Evolutionary conservation across 2,797 vertebrate genomes (phyloP).

Genomic region (Nannoperca australis): DNA sequence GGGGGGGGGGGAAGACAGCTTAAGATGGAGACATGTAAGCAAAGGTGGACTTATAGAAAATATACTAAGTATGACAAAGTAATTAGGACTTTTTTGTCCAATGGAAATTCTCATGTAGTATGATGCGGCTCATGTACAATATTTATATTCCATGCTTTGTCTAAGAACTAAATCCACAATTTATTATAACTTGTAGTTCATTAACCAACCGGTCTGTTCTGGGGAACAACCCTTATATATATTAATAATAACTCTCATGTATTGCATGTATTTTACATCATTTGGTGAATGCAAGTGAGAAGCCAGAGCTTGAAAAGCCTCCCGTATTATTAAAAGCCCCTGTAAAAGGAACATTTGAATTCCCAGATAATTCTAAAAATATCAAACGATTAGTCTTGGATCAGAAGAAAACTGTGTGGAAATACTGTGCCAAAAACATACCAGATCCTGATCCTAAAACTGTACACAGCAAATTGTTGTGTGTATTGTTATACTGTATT

Average conservation of each 20-base stretch:
- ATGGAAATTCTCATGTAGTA: not conserved
- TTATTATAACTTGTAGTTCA: not conserved
- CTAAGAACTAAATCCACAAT: not conserved
- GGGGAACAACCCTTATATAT: not conserved
- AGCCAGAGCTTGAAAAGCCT: not conserved
- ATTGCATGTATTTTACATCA: too few species aligned
- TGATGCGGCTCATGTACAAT: not conserved
- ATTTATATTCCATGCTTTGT: not conserved
- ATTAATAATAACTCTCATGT: not conserved
- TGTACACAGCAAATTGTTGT: not conserved
- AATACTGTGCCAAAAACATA: not conserved
- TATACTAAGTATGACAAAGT: constrained; percentile 31
- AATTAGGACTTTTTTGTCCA: constrained; percentile 20
- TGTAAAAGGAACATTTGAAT: not conserved
- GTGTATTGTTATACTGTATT: not conserved
- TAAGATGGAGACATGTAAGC: constrained; percentile 53
- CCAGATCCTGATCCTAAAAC: not conserved
- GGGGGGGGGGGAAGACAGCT: constrained; percentile 52
- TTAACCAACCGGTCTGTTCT: not conserved
- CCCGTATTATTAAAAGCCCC: not conserved
- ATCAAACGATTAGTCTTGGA: not conserved
- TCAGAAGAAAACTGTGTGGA: not conserved
- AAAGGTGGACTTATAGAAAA: constrained; percentile 39
- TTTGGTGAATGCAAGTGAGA: constrained; percentile 6
- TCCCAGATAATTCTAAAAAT: not conserved